These are phyloP conservation scores for Coregonus clupeaformis DNA, from an alignment of 2,113 vertebrate genomes.

Conservation along the genomic window DNA sequence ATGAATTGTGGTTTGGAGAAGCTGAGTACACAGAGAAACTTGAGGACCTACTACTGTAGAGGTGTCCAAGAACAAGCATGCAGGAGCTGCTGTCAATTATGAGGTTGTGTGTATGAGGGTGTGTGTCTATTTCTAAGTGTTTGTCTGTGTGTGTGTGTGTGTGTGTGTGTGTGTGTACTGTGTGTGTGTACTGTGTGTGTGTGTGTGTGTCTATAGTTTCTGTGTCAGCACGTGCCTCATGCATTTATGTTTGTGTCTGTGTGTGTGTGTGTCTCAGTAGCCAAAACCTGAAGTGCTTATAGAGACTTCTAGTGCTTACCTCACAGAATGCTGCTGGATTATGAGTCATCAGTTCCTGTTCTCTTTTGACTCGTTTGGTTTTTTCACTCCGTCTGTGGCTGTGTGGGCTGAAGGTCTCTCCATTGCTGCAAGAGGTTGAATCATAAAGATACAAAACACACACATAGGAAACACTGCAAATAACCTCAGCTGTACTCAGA, in stretches of 20 bases:
- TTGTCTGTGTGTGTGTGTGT: constrained; percentile 1
- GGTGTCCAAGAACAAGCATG: background rate
- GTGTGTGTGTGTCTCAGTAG: constrained; percentile 18
- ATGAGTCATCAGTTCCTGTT: constrained; percentile 54
- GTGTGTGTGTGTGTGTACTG: too few species aligned
- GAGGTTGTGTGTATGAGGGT: background rate
- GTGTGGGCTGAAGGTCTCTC: constrained; percentile 23
- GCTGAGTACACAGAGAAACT: too few species aligned
- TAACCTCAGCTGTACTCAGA: background rate
- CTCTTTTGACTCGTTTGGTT: background rate
- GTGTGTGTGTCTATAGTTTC: background rate
- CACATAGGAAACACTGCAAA: background rate
- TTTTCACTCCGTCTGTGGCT: too few species aligned
- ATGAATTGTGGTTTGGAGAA: too few species aligned
- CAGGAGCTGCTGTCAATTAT: background rate
- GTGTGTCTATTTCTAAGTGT: constrained; percentile 6
- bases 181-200: too few species aligned
- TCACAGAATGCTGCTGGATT: constrained; percentile 28
- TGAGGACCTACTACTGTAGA: too few species aligned
- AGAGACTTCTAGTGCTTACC: background rate
- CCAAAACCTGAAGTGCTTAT: background rate
- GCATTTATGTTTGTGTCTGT: background rate
- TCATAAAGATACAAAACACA: constrained; percentile 11
- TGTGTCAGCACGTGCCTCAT: background rate
- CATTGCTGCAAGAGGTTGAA: constrained; percentile 15